These are phyloP conservation scores for Microtus pennsylvanicus DNA, from an alignment of 2,113 vertebrate genomes.

Conservation along the genomic window DNA sequence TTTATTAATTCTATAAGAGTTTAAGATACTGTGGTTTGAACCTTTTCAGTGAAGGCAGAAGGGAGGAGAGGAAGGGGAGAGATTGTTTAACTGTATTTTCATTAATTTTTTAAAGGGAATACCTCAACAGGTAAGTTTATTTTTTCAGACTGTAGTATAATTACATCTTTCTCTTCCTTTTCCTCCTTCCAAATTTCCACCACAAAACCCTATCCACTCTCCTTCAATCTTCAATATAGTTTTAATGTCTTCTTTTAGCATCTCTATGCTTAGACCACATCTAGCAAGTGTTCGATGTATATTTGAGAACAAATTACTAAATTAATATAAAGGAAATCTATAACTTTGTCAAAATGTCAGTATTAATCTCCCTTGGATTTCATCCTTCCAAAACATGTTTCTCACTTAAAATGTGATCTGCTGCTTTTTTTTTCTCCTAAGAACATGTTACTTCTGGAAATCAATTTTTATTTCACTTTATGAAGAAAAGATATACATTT, in stretches of 20 bases:
- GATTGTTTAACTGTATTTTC: not conserved
- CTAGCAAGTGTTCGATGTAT: not conserved
- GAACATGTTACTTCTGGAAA: not conserved
- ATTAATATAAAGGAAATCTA: not conserved
- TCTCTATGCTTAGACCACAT: not conserved
- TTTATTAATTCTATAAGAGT: not conserved
- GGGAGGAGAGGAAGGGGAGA: not conserved
- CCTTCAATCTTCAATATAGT: not conserved
- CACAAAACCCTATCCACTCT: not conserved
- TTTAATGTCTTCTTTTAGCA: not conserved
- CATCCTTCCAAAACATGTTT: not conserved
- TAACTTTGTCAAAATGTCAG: not conserved
- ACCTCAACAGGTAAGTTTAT: too few relatives aligned
- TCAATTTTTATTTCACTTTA: conserved; percentile 32
- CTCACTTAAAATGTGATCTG: not conserved
- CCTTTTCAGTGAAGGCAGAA: not conserved
- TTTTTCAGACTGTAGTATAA: too few relatives aligned
- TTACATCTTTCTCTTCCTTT: not conserved
- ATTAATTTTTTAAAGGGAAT: not conserved
- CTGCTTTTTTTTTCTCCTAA: not conserved
- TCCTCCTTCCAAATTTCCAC: not conserved
- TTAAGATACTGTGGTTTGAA: not conserved
- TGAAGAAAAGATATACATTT: not conserved
- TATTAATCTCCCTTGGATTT: not conserved
- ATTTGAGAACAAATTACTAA: not conserved